These are phyloP conservation scores for Nomada flava DNA, from an alignment of 2,888 invertebrate genomes.

Conservation along the genomic window DNA sequence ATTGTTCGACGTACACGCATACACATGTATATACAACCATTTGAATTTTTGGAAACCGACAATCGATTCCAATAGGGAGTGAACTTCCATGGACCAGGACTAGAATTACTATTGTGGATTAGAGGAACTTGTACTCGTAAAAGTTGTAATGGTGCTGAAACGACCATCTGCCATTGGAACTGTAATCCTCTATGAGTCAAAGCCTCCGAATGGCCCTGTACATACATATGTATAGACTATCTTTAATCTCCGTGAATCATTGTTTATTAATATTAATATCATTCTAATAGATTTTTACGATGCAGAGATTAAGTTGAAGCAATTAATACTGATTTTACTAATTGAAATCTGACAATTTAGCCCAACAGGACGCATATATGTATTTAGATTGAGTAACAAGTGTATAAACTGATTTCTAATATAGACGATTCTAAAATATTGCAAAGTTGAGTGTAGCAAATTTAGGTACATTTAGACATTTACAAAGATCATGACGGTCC, in stretches of 20 bases:
- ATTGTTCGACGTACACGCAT: not conserved
- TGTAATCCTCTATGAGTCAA: slow-evolving; percentile 9
- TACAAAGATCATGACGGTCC: too few species aligned
- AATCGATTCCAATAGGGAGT: slow-evolving; percentile 15
- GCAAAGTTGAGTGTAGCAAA: too few species aligned
- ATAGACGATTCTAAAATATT: too few species aligned
- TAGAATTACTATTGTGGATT: slow-evolving; percentile 21
- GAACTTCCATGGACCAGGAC: slow-evolving; percentile 23
- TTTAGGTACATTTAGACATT: too few species aligned
- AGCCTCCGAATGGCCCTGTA: not conserved
- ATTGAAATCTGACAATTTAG: too few species aligned
- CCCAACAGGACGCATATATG: too few species aligned
- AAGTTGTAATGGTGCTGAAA: slow-evolving; percentile 8
- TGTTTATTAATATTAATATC: not conserved
- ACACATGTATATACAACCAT: not conserved
- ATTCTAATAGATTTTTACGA: not conserved
- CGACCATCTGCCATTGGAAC: slow-evolving; percentile 43
- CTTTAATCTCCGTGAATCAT: not conserved
- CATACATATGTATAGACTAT: not conserved
- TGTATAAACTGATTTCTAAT: too few species aligned
- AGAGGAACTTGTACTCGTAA: slow-evolving; percentile 8
- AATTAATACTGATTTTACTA: not conserved
- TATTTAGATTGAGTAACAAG: too few species aligned
- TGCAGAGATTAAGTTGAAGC: not conserved
- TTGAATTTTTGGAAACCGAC: slow-evolving; percentile 17